A percentile compares a stretch with the other conserved stretches of the same genome.
Evolutionary conservation across 2,797 vertebrate genomes (phyloP).

Genomic region (Hybognathus amarus): DNA sequence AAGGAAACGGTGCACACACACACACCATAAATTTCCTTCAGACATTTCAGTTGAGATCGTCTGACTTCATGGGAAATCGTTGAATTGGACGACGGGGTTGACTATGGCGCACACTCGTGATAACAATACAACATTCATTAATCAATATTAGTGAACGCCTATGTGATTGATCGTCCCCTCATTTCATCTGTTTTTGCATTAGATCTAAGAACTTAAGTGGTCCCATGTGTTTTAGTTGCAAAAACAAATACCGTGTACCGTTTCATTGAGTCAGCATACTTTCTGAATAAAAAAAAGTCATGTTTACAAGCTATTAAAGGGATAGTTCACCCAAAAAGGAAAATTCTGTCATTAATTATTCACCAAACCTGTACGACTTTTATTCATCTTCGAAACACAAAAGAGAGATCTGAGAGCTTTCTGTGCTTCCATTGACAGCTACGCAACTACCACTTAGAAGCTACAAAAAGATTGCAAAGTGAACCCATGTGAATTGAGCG

Average conservation of each 20-base stretch:
- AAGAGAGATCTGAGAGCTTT: no score
- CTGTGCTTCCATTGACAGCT: no score
- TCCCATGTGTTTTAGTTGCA: not conserved
- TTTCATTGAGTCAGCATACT: not conserved
- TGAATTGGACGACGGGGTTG: constrained; percentile 26
- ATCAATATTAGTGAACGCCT: constrained; percentile 22
- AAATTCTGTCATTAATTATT: no score
- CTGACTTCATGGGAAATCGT: constrained; percentile 33
- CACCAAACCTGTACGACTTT: no score
- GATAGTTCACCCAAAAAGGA: no score
- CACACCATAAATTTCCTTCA: constrained; percentile 18
- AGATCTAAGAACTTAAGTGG: not conserved
- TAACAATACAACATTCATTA: constrained; percentile 27
- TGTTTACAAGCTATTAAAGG: not conserved
- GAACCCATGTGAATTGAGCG: no score
- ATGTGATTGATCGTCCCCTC: not conserved
- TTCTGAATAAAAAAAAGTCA: not conserved
- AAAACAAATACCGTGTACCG: not conserved
- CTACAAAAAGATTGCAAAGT: no score
- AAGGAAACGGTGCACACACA: not conserved
- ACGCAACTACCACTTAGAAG: no score
- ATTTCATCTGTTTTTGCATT: constrained; percentile 2
- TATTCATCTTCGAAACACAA: no score
- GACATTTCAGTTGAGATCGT: constrained; percentile 3
- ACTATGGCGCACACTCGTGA: not conserved